phyloP scores from a whole-genome alignment of 2,797 vertebrate genomes.

The Austrolebias charrua region DNA sequence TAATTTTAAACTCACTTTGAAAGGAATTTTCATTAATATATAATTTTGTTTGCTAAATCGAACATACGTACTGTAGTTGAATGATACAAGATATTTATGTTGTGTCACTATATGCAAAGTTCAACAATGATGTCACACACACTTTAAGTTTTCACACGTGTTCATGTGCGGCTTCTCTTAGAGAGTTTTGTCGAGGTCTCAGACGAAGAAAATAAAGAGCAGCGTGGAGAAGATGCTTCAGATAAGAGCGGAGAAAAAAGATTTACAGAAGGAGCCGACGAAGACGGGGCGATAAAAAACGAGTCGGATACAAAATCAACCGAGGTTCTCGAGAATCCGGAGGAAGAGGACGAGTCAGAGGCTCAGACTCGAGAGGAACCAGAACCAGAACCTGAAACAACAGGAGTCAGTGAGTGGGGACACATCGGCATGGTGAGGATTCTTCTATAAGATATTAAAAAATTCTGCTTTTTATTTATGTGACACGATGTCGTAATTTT shows the following conservation, averaged over 20 bases:
- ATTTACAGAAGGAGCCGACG: conserved; percentile 41
- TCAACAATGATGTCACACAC: no score
- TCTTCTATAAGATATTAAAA: no score
- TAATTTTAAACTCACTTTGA: no score
- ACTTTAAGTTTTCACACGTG: not conserved
- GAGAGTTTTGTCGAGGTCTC: conserved; percentile 92
- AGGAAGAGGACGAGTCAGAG: conserved; percentile 3
- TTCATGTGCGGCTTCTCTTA: conserved; percentile 45
- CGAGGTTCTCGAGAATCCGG: conserved; percentile 18
- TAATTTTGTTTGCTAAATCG: no score
- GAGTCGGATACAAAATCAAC: conserved; percentile 17
- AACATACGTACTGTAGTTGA: no score
- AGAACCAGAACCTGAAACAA: conserved; percentile 24
- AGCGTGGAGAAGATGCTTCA: conserved; percentile 67
- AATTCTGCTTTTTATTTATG: no score
- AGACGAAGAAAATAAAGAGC: conserved; percentile 56
- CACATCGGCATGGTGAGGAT: conserved; percentile 82
- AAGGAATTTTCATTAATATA: no score
- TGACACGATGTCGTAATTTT: no score
- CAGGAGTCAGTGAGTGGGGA: conserved; percentile 81
- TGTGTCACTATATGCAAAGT: no score
- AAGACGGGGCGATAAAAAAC: conserved; percentile 29
- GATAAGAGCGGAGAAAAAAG: conserved; percentile 27
- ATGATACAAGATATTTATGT: no score
- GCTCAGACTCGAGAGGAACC: conserved; percentile 42